Evolutionary conservation across 2,113 vertebrate genomes (phyloP).

Genomic region (Nannobrachium achirus): DNA sequence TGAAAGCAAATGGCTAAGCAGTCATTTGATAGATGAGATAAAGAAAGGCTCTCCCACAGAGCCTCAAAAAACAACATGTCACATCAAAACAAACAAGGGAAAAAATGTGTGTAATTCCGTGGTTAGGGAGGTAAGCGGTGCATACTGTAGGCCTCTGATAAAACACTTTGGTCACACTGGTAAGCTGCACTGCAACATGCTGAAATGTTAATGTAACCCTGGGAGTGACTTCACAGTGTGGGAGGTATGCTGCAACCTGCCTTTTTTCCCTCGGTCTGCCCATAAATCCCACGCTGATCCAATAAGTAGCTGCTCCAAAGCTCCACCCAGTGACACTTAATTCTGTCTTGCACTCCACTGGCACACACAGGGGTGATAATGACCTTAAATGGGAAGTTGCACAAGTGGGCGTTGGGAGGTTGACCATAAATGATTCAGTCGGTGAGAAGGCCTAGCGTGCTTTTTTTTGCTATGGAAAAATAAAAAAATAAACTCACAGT

Average conservation of each 20-base stretch:
- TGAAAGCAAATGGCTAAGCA: no score
- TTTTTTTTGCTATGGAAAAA: not conserved
- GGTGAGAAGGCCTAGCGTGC: slow-evolving; percentile 3
- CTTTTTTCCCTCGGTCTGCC: not conserved
- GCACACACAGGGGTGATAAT: slow-evolving; percentile 15
- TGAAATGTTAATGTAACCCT: no score
- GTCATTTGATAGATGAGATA: no score
- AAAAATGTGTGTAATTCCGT: no score
- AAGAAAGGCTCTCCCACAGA: no score
- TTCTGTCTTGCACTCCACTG: slow-evolving; percentile 7
- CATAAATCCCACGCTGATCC: slow-evolving; percentile 15
- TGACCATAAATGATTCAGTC: slow-evolving; percentile 4
- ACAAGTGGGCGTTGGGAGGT: not conserved
- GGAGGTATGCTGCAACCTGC: slow-evolving; percentile 3
- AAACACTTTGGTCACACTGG: no score
- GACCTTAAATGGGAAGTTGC: slow-evolving; percentile 17
- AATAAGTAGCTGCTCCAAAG: slow-evolving; percentile 15
- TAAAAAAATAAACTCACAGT: not conserved
- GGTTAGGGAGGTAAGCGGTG: no score
- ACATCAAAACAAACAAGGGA: no score
- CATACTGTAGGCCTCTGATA: no score
- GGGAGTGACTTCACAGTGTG: no score
- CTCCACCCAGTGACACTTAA: slow-evolving; percentile 1
- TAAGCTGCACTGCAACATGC: no score
- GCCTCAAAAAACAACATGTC: no score